Percentiles rank a stretch among this genome's conserved stretches.
These are phyloP conservation scores for Muricea muricata DNA, from an alignment of 92 coral and sea anemone species.

Conservation along the genomic window DNA sequence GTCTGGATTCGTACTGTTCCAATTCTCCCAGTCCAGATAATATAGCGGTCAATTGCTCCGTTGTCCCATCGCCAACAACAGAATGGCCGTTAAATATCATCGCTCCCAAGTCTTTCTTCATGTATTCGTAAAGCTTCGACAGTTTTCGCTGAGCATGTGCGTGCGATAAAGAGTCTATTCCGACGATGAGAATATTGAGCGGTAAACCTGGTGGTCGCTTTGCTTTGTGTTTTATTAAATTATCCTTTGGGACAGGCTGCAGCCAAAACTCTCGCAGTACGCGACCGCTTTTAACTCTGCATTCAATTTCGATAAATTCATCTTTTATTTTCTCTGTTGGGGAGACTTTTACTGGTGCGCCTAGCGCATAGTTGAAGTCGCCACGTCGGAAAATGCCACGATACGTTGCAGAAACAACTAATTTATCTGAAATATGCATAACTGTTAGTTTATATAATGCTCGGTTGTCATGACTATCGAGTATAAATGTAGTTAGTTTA, in stretches of 20 bases:
- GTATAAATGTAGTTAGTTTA: too few relatives aligned
- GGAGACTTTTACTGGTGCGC: background rate
- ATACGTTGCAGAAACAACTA: conserved; percentile 25
- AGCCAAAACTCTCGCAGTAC: conserved; percentile 46
- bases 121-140: conserved; percentile 16
- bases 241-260: conserved; percentile 45
- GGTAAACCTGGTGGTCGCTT: conserved; percentile 23
- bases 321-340: conserved; percentile 12
- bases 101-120: conserved; percentile 18
- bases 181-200: conserved; percentile 22
- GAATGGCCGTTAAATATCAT: conserved; percentile 29
- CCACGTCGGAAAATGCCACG: conserved; percentile 34
- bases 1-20: conserved; percentile 37
- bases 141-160: conserved; percentile 29
- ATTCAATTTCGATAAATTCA: conserved; percentile 32
- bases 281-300: background rate
- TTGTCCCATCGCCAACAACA: conserved; percentile 32
- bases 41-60: conserved; percentile 41
- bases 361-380: conserved; percentile 52
- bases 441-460: too few relatives aligned
- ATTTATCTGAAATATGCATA: background rate
- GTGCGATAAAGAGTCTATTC: conserved; percentile 28
- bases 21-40: conserved; percentile 31
- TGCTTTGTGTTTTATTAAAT: background rate
- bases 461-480: too few relatives aligned